Evolutionary conservation across 2,113 vertebrate genomes (phyloP).

Genomic region (Tragelaphus scriptus): DNA sequence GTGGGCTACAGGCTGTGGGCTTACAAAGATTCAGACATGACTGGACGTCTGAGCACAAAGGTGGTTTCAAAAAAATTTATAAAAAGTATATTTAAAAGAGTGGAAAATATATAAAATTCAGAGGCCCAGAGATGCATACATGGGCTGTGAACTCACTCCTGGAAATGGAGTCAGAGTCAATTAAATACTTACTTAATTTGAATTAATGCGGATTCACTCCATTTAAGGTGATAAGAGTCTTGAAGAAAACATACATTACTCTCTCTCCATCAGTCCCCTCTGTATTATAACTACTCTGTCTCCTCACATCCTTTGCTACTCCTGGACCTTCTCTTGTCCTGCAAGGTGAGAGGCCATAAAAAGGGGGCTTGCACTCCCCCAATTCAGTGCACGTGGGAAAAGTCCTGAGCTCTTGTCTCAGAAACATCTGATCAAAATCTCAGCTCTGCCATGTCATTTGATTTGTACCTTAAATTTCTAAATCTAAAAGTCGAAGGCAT

Average conservation of each 20-base stretch:
- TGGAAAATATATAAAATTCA: conserved; percentile 47
- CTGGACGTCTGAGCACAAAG: background rate
- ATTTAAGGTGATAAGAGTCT: conserved; percentile 66
- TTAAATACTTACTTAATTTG: conserved; percentile 77
- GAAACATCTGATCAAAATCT: background rate
- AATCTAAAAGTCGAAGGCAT: background rate
- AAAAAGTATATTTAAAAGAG: background rate
- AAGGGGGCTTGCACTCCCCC: background rate
- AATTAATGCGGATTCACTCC: conserved; percentile 72
- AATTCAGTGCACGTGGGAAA: background rate
- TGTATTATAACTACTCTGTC: background rate
- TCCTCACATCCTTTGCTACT: background rate
- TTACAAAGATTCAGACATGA: background rate
- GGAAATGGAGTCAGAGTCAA: conserved; percentile 74
- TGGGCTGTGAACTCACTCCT: conserved; percentile 58
- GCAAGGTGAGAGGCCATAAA: background rate
- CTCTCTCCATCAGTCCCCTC: background rate
- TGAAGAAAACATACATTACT: background rate
- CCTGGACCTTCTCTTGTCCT: background rate
- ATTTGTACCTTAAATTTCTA: background rate
- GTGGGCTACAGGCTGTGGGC: background rate
- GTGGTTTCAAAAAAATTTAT: background rate
- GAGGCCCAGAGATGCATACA: conserved; percentile 50
- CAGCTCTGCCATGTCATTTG: background rate
- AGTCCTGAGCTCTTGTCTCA: background rate